Percentiles rank a stretch among this genome's conserved stretches.
Evolutionary conservation across 2,113 vertebrate species (phyloP).

Genomic region (Potamarius usumacintae): DNA sequence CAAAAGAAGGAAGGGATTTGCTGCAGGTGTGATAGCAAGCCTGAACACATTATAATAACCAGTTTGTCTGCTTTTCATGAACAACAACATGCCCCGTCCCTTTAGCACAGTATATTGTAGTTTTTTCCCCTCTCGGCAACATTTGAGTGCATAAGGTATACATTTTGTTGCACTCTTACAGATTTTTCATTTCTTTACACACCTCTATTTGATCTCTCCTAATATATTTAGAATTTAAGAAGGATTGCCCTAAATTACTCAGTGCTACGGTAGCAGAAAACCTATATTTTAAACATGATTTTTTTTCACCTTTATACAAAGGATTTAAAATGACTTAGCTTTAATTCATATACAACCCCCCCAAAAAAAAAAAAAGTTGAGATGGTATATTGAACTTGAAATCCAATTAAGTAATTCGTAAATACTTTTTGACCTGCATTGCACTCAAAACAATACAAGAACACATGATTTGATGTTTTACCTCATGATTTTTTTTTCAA

Average conservation of each 20-base stretch:
- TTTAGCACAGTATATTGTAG: neutral
- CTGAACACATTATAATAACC: conserved; percentile 56
- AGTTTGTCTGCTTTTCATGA: conserved; percentile 40
- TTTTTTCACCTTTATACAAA: neutral
- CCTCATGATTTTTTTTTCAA: too few relatives aligned
- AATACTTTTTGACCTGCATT: too few relatives aligned
- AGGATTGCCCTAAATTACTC: neutral
- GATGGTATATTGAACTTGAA: too few relatives aligned
- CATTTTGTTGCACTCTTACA: neutral
- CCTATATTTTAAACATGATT: neutral
- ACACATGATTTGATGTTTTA: too few relatives aligned
- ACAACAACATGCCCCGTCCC: conserved; percentile 24
- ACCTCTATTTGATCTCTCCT: neutral
- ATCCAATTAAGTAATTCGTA: too few relatives aligned
- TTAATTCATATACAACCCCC: conserved; percentile 8
- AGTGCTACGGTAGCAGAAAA: neutral
- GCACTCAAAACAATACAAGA: too few relatives aligned
- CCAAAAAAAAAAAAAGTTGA: too few relatives aligned
- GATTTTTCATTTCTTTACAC: neutral
- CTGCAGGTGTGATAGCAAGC: conserved; percentile 51
- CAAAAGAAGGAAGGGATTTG: conserved; percentile 43
- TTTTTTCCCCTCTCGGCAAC: neutral
- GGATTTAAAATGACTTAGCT: conserved; percentile 10
- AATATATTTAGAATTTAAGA: neutral
- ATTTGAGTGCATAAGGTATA: neutral